phyloP scores from a whole-genome alignment of 2,113 vertebrate genomes.

The Oreochromis tanganicae region DNA sequence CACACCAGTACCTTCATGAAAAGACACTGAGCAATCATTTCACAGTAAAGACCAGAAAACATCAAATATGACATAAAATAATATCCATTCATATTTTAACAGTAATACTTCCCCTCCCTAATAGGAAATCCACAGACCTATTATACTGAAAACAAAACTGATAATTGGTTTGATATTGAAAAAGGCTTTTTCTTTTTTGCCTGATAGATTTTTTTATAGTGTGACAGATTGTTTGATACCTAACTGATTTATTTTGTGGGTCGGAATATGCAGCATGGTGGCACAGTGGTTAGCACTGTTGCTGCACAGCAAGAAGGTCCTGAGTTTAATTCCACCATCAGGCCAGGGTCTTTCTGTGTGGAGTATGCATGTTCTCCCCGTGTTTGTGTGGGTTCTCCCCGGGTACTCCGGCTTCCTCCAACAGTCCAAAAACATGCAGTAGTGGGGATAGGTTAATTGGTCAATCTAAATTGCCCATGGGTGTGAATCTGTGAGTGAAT shows the following conservation, averaged over 20 bases:
- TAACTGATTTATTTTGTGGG: neutral
- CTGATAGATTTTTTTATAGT: neutral
- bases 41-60: neutral
- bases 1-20: neutral
- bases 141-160: neutral
- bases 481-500: neutral
- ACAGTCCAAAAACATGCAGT: neutral
- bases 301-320: neutral
- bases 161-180: neutral
- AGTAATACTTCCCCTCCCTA: neutral
- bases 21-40: neutral
- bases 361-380: neutral
- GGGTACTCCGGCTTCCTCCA: neutral
- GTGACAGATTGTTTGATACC: neutral
- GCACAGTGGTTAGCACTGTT: neutral
- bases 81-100: neutral
- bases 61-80: neutral
- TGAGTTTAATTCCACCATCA: too few relatives aligned
- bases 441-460: neutral
- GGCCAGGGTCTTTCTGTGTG: neutral
- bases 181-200: neutral
- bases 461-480: neutral
- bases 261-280: too few relatives aligned
- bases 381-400: neutral
- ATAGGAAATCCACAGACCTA: neutral